phyloP scores from a whole-genome alignment of 2,797 vertebrate genomes.

The Enteromius afrohamiltoni region DNA sequence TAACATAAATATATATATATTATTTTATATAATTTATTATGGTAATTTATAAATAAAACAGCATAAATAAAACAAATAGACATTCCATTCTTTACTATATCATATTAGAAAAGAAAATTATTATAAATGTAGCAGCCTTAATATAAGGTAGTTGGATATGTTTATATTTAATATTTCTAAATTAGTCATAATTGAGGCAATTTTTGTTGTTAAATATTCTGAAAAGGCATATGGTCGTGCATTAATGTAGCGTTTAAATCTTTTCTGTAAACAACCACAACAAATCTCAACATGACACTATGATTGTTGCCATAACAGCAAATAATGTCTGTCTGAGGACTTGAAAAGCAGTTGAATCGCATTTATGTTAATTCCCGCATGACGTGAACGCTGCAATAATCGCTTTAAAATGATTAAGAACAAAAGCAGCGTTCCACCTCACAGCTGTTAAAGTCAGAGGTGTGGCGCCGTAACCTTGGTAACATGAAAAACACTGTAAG shows the following conservation, averaged over 20 bases:
- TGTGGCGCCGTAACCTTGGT: slow-evolving; percentile 15
- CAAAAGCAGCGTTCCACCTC: background rate
- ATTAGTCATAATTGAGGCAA: background rate
- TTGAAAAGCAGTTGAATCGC: background rate
- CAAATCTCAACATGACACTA: background rate
- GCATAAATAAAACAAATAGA: background rate
- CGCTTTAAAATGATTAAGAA: background rate
- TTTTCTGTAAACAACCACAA: background rate
- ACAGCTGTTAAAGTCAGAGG: slow-evolving; percentile 29
- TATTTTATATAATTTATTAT: background rate
- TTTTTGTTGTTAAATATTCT: background rate
- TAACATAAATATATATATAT: too few species aligned
- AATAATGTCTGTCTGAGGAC: background rate
- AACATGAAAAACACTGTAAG: background rate
- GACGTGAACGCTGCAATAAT: background rate
- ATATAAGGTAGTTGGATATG: background rate
- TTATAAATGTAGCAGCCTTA: background rate
- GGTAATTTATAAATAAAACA: background rate
- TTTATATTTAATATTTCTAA: background rate
- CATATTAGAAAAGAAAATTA: background rate
- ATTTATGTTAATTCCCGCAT: background rate
- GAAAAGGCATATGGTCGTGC: background rate
- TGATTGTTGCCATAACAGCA: background rate
- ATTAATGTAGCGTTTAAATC: background rate
- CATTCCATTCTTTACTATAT: background rate